Percentiles rank a stretch among this genome's conserved stretches.
Conservation (phyloP, 2,888 invertebrate genomes). For the Stomorhina lunata region DNA sequence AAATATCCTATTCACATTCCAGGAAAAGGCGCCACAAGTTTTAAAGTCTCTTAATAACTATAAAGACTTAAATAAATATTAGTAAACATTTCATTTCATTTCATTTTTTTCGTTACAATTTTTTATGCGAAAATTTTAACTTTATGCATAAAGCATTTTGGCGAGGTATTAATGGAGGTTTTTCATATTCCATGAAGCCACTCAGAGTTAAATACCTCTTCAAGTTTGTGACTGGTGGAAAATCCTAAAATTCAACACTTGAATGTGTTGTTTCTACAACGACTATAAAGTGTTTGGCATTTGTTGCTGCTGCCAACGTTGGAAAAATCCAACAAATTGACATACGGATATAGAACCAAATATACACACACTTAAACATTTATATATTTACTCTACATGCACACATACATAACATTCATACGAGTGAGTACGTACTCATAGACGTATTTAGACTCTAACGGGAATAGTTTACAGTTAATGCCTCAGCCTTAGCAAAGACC, state of each 20-base stretch:
- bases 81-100: background rate
- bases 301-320: background rate
- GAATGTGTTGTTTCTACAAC: conserved; percentile 29
- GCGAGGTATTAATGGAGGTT: conserved; percentile 34
- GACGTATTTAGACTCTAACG: conserved; percentile 37
- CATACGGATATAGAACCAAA: background rate
- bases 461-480: conserved; percentile 58
- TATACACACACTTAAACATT: background rate
- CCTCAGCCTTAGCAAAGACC: conserved; percentile 10
- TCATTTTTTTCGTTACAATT: no score
- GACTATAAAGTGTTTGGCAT: conserved; percentile 4
- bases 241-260: conserved; percentile 62
- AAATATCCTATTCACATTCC: background rate
- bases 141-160: conserved; percentile 21
- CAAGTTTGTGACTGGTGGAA: conserved; percentile 48
- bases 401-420: background rate
- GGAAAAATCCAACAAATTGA: background rate
- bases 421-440: background rate
- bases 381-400: no score
- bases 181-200: conserved; percentile 39
- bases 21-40: background rate
- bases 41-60: background rate
- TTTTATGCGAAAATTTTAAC: background rate
- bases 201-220: conserved; percentile 46
- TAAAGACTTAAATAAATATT: background rate